Conservation (phyloP, 2,797 vertebrate genomes). For the Acanthopagrus latus region DNA sequence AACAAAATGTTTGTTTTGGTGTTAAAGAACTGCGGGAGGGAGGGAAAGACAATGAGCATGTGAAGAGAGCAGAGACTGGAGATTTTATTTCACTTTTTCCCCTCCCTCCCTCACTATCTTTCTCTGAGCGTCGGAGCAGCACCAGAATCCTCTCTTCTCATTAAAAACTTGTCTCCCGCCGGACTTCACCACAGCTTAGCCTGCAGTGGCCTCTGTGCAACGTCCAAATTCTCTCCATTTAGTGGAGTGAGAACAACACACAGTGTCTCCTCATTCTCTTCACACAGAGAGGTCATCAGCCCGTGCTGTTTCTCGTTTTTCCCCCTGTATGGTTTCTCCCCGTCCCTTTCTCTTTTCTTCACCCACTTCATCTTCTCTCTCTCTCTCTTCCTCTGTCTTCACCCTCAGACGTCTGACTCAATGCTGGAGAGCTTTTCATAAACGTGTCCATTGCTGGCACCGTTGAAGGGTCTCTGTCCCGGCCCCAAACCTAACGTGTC, state of each 20-base stretch:
- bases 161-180: slow-evolving; percentile 61
- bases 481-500: slow-evolving; percentile 86
- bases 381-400: slow-evolving; percentile 36
- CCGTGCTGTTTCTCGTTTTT: slow-evolving; percentile 33
- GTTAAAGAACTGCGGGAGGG: slow-evolving; percentile 75
- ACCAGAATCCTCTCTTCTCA: slow-evolving; percentile 73
- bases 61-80: slow-evolving; percentile 78
- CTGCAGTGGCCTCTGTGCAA: slow-evolving; percentile 59
- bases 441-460: slow-evolving; percentile 99
- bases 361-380: slow-evolving; percentile 56
- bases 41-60: slow-evolving; percentile 74
- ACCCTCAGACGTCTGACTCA: slow-evolving; percentile 96
- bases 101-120: slow-evolving; percentile 62
- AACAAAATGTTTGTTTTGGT: slow-evolving; percentile 83
- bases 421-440: slow-evolving; percentile 99
- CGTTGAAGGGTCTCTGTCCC: slow-evolving; percentile 88
- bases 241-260: slow-evolving; percentile 57
- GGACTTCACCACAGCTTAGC: slow-evolving; percentile 61
- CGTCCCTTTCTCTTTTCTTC: slow-evolving; percentile 45
- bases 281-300: slow-evolving; percentile 57
- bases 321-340: slow-evolving; percentile 29
- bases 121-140: slow-evolving; percentile 70
- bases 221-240: slow-evolving; percentile 62
- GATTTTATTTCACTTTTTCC: slow-evolving; percentile 70
- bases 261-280: slow-evolving; percentile 67